Evolutionary conservation across 2,888 invertebrate species (phyloP).

Genomic region (Drosophila robusta): DNA sequence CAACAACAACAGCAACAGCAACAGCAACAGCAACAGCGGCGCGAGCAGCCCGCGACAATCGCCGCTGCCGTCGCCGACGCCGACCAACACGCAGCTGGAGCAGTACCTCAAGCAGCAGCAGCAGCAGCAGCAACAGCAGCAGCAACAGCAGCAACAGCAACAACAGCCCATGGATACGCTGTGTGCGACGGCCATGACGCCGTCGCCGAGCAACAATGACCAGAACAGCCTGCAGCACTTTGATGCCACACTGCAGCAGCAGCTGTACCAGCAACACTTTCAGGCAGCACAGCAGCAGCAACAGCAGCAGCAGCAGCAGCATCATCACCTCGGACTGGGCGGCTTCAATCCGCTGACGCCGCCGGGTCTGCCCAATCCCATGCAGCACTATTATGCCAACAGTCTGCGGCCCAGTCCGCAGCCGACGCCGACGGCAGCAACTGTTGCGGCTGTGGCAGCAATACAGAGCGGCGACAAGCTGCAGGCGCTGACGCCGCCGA

Average conservation of each 20-base stretch:
- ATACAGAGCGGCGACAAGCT: constrained; percentile 66
- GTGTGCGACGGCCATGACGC: constrained; percentile 75
- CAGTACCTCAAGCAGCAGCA: constrained; percentile 81
- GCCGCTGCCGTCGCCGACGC: constrained; percentile 54
- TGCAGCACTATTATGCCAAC: constrained; percentile 74
- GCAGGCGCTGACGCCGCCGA: constrained; percentile 83
- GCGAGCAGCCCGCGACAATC: constrained; percentile 65
- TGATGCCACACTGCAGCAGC: constrained; percentile 73
- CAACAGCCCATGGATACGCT: constrained; percentile 75
- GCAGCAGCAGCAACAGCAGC: constrained; percentile 75
- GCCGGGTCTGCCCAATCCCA: constrained; percentile 86
- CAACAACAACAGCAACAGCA: constrained; percentile 1
- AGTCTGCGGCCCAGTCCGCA: constrained; percentile 73
- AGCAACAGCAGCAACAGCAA: constrained; percentile 66
- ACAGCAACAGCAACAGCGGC: constrained; percentile 60
- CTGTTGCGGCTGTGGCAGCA: constrained; percentile 20
- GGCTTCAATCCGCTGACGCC: constrained; percentile 88
- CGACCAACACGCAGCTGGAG: constrained; percentile 75
- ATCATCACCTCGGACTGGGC: constrained; percentile 85
- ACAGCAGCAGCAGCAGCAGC: constrained; percentile 71
- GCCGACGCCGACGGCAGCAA: constrained; percentile 54
- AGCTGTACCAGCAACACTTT: constrained; percentile 73
- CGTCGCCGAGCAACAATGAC: constrained; percentile 81
- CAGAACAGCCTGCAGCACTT: constrained; percentile 76
- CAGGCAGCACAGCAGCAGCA: constrained; percentile 65